Evolutionary conservation across 2,888 invertebrate genomes (phyloP).

Genomic region (Nematopogon swammerdamellus): DNA sequence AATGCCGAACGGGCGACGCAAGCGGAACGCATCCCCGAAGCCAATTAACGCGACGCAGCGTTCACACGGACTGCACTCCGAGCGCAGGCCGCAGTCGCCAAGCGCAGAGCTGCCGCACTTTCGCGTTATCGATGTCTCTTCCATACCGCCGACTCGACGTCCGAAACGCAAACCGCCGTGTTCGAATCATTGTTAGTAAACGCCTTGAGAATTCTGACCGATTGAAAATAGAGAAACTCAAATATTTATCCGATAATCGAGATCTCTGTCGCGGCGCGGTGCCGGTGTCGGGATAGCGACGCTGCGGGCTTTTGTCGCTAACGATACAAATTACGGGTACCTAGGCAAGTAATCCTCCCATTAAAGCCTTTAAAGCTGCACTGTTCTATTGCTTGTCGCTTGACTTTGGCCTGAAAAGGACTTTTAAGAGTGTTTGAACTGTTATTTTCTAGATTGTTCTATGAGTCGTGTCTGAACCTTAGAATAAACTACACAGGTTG

Average conservation of each 20-base stretch:
- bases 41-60: constrained; percentile 43
- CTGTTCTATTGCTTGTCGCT: too few species aligned
- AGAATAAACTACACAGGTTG: too few species aligned
- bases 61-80: constrained; percentile 31
- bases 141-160: not conserved
- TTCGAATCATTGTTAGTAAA: constrained; percentile 11
- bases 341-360: too few species aligned
- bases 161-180: constrained; percentile 27
- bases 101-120: not conserved
- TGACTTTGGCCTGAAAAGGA: too few species aligned
- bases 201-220: constrained; percentile 12
- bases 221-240: constrained; percentile 53
- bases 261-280: constrained; percentile 49
- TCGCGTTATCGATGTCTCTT: too few species aligned
- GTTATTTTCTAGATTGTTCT: too few species aligned
- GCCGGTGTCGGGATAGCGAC: not conserved
- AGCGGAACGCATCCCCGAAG: constrained; percentile 21
- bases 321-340: not conserved
- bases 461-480: too few species aligned
- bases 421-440: too few species aligned
- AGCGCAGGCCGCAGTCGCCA: constrained; percentile 18
- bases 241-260: constrained; percentile 49
- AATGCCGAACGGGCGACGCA: too few species aligned
- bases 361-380: too few species aligned
- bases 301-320: not conserved